Conservation (phyloP, 2,797 vertebrate genomes). For the Mormyrops attenuatus region DNA sequence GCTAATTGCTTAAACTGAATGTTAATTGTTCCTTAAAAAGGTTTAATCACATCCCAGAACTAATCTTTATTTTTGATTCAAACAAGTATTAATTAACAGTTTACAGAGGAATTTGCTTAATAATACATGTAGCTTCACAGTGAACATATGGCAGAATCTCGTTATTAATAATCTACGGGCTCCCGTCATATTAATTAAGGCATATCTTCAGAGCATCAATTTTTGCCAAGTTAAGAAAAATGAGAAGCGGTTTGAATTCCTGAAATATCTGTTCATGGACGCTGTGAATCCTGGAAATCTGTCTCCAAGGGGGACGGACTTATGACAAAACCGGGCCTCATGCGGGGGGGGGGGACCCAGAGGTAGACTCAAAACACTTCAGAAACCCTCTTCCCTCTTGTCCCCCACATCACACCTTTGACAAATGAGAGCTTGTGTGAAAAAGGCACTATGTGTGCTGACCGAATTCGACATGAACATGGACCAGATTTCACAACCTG, state of each 20-base stretch:
- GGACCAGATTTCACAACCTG: not conserved
- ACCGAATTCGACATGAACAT: not conserved
- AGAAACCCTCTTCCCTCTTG: not conserved
- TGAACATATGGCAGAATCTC: constrained; percentile 52
- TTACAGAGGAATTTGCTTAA: constrained; percentile 56
- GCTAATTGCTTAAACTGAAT: not conserved
- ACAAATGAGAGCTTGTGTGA: not conserved
- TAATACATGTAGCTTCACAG: constrained; percentile 46
- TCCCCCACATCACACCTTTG: not conserved
- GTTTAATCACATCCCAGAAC: constrained; percentile 11
- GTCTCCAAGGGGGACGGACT: not conserved
- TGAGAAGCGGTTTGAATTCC: constrained; percentile 48
- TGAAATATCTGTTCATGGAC: constrained; percentile 39
- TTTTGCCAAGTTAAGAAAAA: constrained; percentile 43
- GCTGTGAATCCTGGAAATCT: not conserved
- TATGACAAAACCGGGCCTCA: not conserved
- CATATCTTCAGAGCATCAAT: constrained; percentile 61
- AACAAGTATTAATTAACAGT: constrained; percentile 45
- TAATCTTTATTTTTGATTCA: constrained; percentile 16
- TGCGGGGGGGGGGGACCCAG: not conserved
- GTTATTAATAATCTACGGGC: constrained; percentile 54
- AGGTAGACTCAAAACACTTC: not conserved
- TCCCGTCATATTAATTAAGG: constrained; percentile 60
- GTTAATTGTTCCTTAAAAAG: constrained; percentile 10
- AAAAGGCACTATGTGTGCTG: not conserved